These are phyloP conservation scores for Herpetotheres cachinnans DNA, from an alignment of 2,113 vertebrate species.

Conservation along the genomic window DNA sequence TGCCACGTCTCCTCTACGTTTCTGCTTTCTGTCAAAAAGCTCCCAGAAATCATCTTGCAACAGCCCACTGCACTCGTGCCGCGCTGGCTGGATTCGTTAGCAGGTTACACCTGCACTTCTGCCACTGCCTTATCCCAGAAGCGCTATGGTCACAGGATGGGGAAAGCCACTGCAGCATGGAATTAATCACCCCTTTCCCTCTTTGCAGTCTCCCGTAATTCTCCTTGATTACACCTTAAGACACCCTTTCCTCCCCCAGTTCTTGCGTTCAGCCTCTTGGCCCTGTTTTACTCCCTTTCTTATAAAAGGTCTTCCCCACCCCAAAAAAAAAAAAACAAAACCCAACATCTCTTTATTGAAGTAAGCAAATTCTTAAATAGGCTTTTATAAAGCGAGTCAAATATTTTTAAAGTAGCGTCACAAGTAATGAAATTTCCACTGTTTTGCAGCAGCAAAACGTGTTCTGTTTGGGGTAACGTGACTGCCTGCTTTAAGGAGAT, in stretches of 20 bases:
- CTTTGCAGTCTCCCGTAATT: not conserved
- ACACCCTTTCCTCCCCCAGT: not conserved
- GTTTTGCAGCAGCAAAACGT: not conserved
- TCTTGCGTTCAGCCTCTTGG: not conserved
- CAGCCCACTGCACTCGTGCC: accelerated
- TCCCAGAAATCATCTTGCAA: not conserved
- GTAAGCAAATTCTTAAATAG: not conserved
- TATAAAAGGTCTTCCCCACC: not conserved
- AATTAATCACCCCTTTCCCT: not conserved
- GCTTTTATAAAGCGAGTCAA: not conserved
- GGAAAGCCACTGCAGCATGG: not conserved
- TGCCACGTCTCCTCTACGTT: accelerated
- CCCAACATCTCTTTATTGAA: not conserved
- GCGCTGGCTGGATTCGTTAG: accelerated
- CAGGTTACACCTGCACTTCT: accelerated
- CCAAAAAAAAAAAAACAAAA: not conserved
- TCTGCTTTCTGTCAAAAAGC: too few species aligned
- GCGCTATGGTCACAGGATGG: accelerated
- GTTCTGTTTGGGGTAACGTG: not conserved
- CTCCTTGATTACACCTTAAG: not conserved
- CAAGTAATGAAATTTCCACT: not conserved
- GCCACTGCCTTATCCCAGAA: not conserved
- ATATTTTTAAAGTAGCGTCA: not conserved
- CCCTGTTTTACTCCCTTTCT: not conserved
- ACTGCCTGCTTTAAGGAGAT: not conserved